phyloP scores from a whole-genome alignment of 35 echinoderm and acorn worm species.

The Holothuria glaberrima region DNA sequence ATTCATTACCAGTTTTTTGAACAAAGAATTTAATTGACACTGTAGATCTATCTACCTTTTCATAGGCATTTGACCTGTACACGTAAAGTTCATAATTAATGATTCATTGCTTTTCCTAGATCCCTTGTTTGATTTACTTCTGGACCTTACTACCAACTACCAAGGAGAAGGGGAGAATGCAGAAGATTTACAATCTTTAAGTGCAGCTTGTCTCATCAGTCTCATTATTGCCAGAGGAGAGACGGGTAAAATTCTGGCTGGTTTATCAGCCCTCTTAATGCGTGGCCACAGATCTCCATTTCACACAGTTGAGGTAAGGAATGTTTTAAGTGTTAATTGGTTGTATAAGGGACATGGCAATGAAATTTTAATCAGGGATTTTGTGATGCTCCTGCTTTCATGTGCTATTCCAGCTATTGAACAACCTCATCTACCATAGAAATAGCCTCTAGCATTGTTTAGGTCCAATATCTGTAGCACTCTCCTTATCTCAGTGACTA shows the following conservation, averaged over 20 bases:
- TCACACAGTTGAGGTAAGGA: constrained; percentile 42
- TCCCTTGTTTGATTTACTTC: constrained; percentile 82
- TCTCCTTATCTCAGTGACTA: too few species aligned
- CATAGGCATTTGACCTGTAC: not conserved
- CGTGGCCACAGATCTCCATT: constrained; percentile 54
- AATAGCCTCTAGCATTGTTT: too few species aligned
- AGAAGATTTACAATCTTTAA: constrained; percentile 63
- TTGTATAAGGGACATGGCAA: too few species aligned
- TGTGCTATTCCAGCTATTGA: too few species aligned
- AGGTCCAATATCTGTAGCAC: too few species aligned
- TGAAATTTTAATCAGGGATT: too few species aligned
- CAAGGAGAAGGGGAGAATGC: constrained; percentile 26
- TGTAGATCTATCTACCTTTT: not conserved
- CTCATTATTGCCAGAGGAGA: constrained; percentile 91
- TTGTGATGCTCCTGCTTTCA: too few species aligned
- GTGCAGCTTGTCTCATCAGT: constrained; percentile 81
- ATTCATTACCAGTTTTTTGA: not conserved
- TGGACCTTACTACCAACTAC: constrained; percentile 73
- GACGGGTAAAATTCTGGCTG: constrained; percentile 90
- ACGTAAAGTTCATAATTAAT: too few species aligned
- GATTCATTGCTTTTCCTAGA: constrained; percentile 41
- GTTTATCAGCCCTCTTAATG: constrained; percentile 88
- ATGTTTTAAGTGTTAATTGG: too few species aligned
- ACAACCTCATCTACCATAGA: too few species aligned
- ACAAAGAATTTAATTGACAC: too few species aligned